Conservation (phyloP, 2,888 invertebrate species). For the Philonicus albiceps region DNA sequence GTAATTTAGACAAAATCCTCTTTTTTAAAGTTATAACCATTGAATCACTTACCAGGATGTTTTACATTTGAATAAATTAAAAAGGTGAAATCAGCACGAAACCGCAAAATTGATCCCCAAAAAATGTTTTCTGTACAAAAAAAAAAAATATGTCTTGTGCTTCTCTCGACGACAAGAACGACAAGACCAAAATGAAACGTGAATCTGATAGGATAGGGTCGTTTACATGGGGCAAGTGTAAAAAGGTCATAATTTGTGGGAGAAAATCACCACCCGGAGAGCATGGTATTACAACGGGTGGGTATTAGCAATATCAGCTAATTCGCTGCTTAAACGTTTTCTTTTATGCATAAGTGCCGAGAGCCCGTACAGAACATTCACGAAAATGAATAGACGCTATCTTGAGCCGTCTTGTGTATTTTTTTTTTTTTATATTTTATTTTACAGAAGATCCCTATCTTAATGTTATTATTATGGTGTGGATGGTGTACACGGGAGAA, state of each 20-base stretch:
- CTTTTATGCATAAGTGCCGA: background rate
- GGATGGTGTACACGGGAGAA: background rate
- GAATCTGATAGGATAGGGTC: background rate
- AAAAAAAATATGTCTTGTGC: background rate
- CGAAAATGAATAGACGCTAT: constrained; percentile 14
- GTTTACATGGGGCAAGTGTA: constrained; percentile 3
- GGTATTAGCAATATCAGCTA: constrained; percentile 20
- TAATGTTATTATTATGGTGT: constrained; percentile 30
- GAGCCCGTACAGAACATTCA: background rate
- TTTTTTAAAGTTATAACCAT: background rate
- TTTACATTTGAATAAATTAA: background rate
- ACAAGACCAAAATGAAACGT: background rate
- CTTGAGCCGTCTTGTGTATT: background rate
- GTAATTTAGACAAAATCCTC: background rate
- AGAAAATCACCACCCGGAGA: background rate
- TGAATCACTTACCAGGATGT: background rate
- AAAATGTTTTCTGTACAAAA: background rate
- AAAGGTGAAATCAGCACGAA: background rate
- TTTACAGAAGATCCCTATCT: constrained; percentile 19
- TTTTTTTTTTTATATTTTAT: too few species aligned
- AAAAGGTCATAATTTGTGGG: background rate
- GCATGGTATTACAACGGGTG: background rate
- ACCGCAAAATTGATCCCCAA: background rate
- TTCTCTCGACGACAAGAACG: background rate
- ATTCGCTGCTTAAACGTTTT: constrained; percentile 8